These are phyloP conservation scores for Timema cristinae DNA, from an alignment of 2,888 invertebrate species.

Conservation along the genomic window DNA sequence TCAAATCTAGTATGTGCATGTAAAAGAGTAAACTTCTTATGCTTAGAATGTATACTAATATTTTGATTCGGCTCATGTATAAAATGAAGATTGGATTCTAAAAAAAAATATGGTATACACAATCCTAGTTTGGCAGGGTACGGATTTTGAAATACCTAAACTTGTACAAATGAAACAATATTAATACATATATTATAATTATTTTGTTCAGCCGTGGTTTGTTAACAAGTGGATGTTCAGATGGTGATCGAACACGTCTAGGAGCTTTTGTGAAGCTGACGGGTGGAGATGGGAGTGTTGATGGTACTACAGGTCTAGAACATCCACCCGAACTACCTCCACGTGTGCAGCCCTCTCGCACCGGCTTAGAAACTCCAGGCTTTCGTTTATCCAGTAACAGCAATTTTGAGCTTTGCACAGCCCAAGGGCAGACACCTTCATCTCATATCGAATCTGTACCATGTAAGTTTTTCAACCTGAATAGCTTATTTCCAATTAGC, in stretches of 20 bases:
- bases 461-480: too few species aligned
- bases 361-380: constrained; percentile 44
- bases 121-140: too few species aligned
- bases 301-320: constrained; percentile 42
- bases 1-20: too few species aligned
- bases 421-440: too few species aligned
- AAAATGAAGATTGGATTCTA: too few species aligned
- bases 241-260: constrained; percentile 3
- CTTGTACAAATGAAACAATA: not conserved
- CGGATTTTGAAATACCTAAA: too few species aligned
- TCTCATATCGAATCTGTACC: too few species aligned
- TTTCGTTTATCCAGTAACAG: constrained; percentile 68
- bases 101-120: too few species aligned
- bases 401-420: constrained; percentile 62
- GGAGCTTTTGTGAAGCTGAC: constrained; percentile 3
- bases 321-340: constrained; percentile 79
- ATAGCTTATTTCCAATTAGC: too few species aligned
- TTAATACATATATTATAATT: not conserved
- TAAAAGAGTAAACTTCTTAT: too few species aligned
- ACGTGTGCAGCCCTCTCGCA: constrained; percentile 46
- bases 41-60: too few species aligned
- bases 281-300: constrained; percentile 33
- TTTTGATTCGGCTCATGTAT: too few species aligned
- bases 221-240: constrained; percentile 16
- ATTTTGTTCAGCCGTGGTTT: constrained; percentile 16